Evolutionary conservation across 2,113 vertebrate species (phyloP).

Genomic region (Seriola aureovittata): DNA sequence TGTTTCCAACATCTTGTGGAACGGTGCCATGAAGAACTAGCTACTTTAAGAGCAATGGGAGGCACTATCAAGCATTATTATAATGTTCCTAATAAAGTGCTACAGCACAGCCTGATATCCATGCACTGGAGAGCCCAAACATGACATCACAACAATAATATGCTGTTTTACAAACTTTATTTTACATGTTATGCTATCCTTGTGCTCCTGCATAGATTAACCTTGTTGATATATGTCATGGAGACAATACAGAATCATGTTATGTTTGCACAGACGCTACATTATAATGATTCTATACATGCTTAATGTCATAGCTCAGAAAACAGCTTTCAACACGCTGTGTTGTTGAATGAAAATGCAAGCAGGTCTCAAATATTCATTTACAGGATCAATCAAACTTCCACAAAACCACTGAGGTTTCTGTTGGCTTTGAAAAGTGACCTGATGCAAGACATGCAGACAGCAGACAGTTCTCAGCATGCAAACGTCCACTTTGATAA

Average conservation of each 20-base stretch:
- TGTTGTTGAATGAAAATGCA: background rate
- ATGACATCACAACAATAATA: background rate
- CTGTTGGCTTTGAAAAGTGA: constrained; percentile 7
- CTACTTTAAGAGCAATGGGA: too few species aligned
- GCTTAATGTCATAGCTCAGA: background rate
- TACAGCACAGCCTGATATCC: too few species aligned
- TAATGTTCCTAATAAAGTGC: too few species aligned
- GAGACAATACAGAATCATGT: background rate
- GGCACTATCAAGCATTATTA: too few species aligned
- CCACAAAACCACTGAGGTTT: background rate
- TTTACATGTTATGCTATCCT: background rate
- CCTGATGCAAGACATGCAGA: background rate
- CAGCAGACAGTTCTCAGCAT: background rate
- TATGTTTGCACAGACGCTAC: background rate
- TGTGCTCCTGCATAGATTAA: background rate
- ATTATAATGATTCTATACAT: background rate
- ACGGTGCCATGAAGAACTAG: too few species aligned
- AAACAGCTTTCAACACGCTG: background rate
- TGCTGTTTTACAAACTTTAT: background rate
- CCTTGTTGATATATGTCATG: background rate
- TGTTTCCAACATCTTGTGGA: too few species aligned
- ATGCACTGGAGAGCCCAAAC: too few species aligned
- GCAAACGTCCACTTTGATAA: constrained; percentile 29
- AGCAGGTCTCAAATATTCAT: constrained; percentile 3
- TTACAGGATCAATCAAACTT: background rate